These are phyloP conservation scores for Pristionchus pacificus DNA, from an alignment of 1,140 invertebrate genomes.

Conservation along the genomic window DNA sequence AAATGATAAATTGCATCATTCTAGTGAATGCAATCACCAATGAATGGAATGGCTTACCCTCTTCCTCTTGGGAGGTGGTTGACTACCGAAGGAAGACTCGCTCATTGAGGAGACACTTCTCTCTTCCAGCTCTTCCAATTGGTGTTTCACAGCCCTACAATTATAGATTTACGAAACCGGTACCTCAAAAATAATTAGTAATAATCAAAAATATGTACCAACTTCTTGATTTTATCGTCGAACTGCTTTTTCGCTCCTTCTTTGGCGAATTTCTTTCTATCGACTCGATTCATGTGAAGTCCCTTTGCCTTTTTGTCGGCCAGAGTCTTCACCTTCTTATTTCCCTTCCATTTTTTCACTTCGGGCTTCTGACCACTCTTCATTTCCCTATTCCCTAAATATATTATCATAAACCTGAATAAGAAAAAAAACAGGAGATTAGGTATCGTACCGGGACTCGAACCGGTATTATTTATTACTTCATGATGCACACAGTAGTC, in stretches of 20 bases:
- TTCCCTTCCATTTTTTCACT: constrained; percentile 26
- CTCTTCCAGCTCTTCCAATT: constrained; percentile 21
- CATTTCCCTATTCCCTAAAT: too few species aligned
- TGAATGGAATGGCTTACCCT: too few species aligned
- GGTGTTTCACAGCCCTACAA: constrained; percentile 8
- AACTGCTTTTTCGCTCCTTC: neutral
- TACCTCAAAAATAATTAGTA: neutral
- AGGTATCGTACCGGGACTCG: too few species aligned
- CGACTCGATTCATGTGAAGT: constrained; percentile 22
- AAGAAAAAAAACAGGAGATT: too few species aligned
- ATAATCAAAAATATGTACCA: neutral
- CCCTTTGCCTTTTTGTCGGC: constrained; percentile 32
- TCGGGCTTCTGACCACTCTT: too few species aligned
- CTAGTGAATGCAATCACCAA: too few species aligned
- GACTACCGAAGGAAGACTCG: constrained; percentile 28
- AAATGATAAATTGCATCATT: neutral
- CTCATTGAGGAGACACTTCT: constrained; percentile 9
- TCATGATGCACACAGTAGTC: too few species aligned
- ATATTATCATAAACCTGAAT: too few species aligned
- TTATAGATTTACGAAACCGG: constrained; percentile 19
- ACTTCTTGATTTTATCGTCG: neutral
- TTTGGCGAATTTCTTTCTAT: constrained; percentile 27
- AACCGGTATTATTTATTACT: too few species aligned
- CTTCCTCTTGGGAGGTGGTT: constrained; percentile 23
- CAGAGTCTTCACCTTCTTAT: constrained; percentile 33